Evolutionary conservation across 2,113 vertebrate genomes (phyloP).

Genomic region (Melanotaenia duboulayi): DNA sequence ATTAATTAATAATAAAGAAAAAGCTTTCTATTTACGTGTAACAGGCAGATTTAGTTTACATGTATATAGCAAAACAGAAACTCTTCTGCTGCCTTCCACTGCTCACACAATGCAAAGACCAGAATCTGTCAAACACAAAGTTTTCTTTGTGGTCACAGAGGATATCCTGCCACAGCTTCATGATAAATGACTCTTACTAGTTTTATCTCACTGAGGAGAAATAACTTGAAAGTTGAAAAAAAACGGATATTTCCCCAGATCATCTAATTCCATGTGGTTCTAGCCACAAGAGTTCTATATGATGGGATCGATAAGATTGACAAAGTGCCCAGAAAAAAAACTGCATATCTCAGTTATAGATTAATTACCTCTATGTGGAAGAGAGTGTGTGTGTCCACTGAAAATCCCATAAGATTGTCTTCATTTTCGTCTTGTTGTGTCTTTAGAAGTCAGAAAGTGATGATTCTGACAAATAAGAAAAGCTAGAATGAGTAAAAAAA

Average conservation of each 20-base stretch:
- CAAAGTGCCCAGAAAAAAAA: constrained; percentile 35
- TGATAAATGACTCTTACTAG: constrained; percentile 71
- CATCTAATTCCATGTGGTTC: constrained; percentile 54
- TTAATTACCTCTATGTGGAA: constrained; percentile 38
- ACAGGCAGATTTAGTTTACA: constrained; percentile 14
- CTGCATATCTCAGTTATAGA: constrained; percentile 16
- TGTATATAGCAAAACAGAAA: background rate
- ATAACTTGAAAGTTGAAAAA: constrained; percentile 43
- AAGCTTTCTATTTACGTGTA: constrained; percentile 22
- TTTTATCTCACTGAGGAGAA: constrained; percentile 65
- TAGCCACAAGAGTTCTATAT: constrained; percentile 25
- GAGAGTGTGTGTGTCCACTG: background rate
- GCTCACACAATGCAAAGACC: constrained; percentile 31
- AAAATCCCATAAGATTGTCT: background rate
- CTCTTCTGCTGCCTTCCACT: constrained; percentile 2
- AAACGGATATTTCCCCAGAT: constrained; percentile 34
- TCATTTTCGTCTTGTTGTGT: constrained; percentile 8
- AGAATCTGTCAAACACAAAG: constrained; percentile 55
- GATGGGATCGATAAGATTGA: constrained; percentile 60
- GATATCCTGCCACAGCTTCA: constrained; percentile 44
- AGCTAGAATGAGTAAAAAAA: background rate
- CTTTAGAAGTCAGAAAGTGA: background rate
- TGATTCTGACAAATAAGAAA: constrained; percentile 33
- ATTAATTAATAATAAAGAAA: background rate
- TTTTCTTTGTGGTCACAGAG: constrained; percentile 55